phyloP scores from a whole-genome alignment of 64 coral and sea anemone genomes.

The Porites australiensis region DNA sequence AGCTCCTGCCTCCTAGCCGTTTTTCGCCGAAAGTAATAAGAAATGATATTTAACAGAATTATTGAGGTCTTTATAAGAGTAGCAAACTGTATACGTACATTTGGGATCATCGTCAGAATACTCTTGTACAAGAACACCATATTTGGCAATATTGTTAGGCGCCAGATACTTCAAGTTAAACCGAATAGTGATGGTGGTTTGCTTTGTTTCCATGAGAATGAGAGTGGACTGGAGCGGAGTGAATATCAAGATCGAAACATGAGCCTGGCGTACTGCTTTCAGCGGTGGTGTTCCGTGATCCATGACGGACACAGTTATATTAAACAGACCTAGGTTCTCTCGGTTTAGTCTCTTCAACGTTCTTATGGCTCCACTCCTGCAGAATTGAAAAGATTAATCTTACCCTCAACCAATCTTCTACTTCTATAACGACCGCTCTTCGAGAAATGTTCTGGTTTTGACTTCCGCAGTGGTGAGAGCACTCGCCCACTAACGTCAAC shows the following conservation, averaged over 20 bases:
- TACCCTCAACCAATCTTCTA: background rate
- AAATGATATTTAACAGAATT: too few relatives aligned
- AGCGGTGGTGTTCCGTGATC: conserved; percentile 72
- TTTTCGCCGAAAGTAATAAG: too few relatives aligned
- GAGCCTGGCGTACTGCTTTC: conserved; percentile 44
- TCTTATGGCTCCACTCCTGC: conserved; percentile 71
- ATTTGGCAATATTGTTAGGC: conserved; percentile 69
- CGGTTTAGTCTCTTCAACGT: conserved; percentile 33
- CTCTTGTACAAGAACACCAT: conserved; percentile 89
- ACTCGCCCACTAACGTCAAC: too few relatives aligned
- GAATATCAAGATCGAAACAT: conserved; percentile 77
- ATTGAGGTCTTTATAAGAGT: too few relatives aligned
- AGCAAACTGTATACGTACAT: conserved; percentile 73
- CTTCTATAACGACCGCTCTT: too few relatives aligned
- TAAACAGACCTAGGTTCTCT: conserved; percentile 78
- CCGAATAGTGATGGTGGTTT: conserved; percentile 65
- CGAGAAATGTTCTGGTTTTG: too few relatives aligned
- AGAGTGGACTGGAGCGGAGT: conserved; percentile 39
- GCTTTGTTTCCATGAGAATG: conserved; percentile 68
- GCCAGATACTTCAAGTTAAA: conserved; percentile 78
- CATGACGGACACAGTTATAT: conserved; percentile 69
- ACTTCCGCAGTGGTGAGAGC: too few relatives aligned
- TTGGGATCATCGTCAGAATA: conserved; percentile 26
- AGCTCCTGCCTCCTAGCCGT: too few relatives aligned
- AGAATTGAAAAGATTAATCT: background rate